Conservation (phyloP, 2,888 invertebrate genomes). For the Bugulina stolonifera region DNA sequence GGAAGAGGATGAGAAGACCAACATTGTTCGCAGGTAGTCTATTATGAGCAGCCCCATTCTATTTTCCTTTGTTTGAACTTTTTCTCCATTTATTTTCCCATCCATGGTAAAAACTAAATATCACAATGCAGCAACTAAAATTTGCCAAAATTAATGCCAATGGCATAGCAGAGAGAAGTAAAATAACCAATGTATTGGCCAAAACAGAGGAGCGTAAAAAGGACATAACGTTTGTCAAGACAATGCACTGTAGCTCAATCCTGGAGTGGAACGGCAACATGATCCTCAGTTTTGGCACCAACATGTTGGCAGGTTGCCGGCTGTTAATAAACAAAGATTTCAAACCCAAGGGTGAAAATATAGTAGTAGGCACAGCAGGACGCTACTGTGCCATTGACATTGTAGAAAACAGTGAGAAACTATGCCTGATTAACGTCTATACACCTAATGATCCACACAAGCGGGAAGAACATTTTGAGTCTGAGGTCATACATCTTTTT, state of each 20-base stretch:
- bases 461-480: not conserved
- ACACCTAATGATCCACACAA: not conserved
- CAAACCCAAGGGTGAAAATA: not conserved
- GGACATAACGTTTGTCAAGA: not conserved
- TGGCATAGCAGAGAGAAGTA: not conserved
- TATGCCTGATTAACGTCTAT: not conserved
- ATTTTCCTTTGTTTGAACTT: too few species aligned
- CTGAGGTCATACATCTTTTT: not conserved
- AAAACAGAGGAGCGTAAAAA: not conserved
- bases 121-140: too few species aligned
- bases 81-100: too few species aligned
- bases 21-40: too few species aligned
- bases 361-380: not conserved
- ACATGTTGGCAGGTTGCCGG: not conserved
- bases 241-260: not conserved
- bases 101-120: too few species aligned
- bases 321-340: not conserved
- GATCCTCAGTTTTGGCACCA: not conserved
- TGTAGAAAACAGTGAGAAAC: not conserved
- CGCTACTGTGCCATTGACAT: not conserved
- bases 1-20: too few species aligned
- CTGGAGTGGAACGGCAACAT: not conserved
- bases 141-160: not conserved
- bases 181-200: not conserved
- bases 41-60: too few species aligned